Percentiles rank a stretch among this genome's conserved stretches.
Conservation (phyloP, 2,113 vertebrate genomes). For the Oncorhynchus keta region DNA sequence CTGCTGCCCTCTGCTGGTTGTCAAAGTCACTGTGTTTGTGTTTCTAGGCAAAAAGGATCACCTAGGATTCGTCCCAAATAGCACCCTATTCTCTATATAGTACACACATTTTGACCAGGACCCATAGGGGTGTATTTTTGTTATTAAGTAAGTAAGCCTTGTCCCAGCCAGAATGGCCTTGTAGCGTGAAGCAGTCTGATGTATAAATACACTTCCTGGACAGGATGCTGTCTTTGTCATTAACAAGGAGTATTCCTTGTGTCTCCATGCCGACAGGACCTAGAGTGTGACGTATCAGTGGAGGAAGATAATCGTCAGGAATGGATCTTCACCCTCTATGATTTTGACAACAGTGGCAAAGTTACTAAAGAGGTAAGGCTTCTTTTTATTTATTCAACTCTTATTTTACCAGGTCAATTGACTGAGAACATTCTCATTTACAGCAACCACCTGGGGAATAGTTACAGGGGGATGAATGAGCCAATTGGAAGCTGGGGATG, state of each 20-base stretch:
- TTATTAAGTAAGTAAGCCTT: neutral
- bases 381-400: no score
- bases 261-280: conserved; percentile 65
- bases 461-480: no score
- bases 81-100: no score
- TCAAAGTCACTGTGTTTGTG: neutral
- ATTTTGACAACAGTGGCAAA: conserved; percentile 85
- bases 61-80: neutral
- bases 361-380: conserved; percentile 81
- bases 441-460: no score
- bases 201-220: neutral
- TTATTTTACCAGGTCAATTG: no score
- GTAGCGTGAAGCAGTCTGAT: no score
- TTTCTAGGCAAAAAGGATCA: no score
- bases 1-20: conserved; percentile 38
- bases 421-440: no score
- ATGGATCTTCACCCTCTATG: conserved; percentile 85
- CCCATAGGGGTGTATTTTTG: neutral
- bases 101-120: no score
- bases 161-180: no score
- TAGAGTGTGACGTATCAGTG: conserved; percentile 80
- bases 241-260: conserved; percentile 8
- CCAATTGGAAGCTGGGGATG: no score
- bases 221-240: no score
- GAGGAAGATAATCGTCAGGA: conserved; percentile 81